phyloP scores from a whole-genome alignment of 2,797 vertebrate genomes.

The Pseudochirops cupreus region DNA sequence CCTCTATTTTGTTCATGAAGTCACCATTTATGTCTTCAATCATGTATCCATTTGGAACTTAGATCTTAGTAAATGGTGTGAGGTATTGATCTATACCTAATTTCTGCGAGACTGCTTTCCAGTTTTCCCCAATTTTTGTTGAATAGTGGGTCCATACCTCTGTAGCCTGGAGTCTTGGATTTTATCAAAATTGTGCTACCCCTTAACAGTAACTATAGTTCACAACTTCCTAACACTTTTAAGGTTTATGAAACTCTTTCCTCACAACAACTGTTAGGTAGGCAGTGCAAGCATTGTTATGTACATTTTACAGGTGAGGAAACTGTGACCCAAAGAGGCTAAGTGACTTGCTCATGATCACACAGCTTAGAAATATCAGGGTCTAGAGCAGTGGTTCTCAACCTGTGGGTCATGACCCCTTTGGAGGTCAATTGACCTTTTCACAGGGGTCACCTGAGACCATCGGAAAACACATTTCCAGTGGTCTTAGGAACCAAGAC shows the following conservation, averaged over 20 bases:
- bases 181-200: not conserved
- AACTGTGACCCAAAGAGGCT: not conserved
- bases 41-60: not conserved
- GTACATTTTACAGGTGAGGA: conserved; percentile 27
- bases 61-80: not conserved
- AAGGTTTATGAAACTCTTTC: not conserved
- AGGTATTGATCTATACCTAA: not conserved
- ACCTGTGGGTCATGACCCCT: too few species aligned
- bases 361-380: not conserved
- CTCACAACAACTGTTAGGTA: not conserved
- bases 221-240: not conserved
- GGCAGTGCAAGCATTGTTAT: not conserved
- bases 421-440: too few species aligned
- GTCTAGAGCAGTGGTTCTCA: conserved; percentile 18
- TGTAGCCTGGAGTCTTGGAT: not conserved
- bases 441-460: too few species aligned
- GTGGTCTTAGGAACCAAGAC: too few species aligned
- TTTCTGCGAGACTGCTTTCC: not conserved
- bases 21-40: not conserved
- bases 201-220: not conserved
- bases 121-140: not conserved
- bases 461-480: too few species aligned
- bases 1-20: not conserved
- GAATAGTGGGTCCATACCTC: not conserved
- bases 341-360: not conserved